Conservation (phyloP, 2,797 vertebrate genomes). For the Leptodactylus fallax region DNA sequence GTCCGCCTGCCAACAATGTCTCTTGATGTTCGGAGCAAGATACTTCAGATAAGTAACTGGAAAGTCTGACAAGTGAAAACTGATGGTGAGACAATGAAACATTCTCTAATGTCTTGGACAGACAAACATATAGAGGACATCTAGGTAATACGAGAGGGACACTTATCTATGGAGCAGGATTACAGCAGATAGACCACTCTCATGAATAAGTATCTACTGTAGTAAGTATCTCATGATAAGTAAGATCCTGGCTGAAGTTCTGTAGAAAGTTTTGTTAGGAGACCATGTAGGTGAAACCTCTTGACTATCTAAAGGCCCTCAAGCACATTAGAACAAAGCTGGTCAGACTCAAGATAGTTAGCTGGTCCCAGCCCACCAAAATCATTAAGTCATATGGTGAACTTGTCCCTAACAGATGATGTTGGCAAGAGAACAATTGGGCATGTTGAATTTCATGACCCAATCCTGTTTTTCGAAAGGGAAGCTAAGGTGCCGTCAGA, state of each 20-base stretch:
- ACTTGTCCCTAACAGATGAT: too few species aligned
- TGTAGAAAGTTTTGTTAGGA: neutral
- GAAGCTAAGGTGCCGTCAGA: too few species aligned
- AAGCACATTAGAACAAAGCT: too few species aligned
- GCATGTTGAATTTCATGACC: too few species aligned
- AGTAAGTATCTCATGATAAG: neutral
- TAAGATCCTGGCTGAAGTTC: neutral
- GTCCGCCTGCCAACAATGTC: slow-evolving; percentile 54
- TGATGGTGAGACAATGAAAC: slow-evolving; percentile 35
- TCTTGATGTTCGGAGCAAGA: slow-evolving; percentile 37
- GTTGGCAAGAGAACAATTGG: too few species aligned
- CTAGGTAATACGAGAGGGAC: neutral
- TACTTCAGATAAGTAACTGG: slow-evolving; percentile 45
- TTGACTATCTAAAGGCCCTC: neutral
- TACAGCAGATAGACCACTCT: slow-evolving; percentile 3
- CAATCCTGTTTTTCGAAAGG: too few species aligned
- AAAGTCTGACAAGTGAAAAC: slow-evolving; percentile 53
- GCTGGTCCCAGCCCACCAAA: too few species aligned
- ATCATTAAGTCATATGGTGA: too few species aligned
- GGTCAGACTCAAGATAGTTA: too few species aligned
- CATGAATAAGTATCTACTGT: neutral
- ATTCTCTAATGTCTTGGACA: slow-evolving; percentile 42
- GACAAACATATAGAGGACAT: slow-evolving; percentile 1
- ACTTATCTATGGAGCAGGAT: slow-evolving; percentile 9
- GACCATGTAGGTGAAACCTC: neutral